phyloP scores from a whole-genome alignment of 2,113 vertebrate species.

The Peromyscus californicus region DNA sequence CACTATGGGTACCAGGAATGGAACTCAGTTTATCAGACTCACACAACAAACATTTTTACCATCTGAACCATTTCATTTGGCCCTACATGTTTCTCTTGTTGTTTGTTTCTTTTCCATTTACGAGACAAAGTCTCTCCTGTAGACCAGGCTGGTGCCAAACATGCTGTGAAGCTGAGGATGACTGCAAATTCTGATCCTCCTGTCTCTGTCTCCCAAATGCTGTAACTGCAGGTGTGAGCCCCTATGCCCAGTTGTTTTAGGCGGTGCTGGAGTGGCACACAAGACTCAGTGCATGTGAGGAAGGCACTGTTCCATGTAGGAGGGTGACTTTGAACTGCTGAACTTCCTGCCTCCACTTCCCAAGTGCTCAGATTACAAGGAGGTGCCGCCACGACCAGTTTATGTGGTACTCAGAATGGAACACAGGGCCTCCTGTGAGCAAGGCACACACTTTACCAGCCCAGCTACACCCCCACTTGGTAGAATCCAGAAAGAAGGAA shows the following conservation, averaged over 20 bases:
- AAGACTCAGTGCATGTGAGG: not conserved
- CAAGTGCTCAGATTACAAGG: not conserved
- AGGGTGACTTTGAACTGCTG: not conserved
- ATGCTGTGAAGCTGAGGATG: not conserved
- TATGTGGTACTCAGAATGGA: not conserved
- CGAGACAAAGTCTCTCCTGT: not conserved
- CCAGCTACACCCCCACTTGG: not conserved
- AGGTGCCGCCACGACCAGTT: not conserved
- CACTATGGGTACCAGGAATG: not conserved
- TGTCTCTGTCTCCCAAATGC: too few relatives aligned
- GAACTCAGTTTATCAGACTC: not conserved
- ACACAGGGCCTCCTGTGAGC: not conserved
- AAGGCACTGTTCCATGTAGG: not conserved
- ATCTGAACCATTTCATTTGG: not conserved
- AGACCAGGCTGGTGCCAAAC: not conserved
- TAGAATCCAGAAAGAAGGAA: conserved; percentile 24
- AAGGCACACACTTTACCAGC: not conserved
- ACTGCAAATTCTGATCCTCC: not conserved
- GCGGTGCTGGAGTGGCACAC: not conserved
- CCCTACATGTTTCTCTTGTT: not conserved
- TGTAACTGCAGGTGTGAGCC: too few relatives aligned
- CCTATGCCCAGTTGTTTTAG: not conserved
- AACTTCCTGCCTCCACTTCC: not conserved
- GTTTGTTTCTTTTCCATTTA: not conserved
- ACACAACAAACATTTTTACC: not conserved